Percentiles rank a stretch among this genome's conserved stretches.
phyloP scores from a whole-genome alignment of 2,888 invertebrate species.

The Camponotus fellah region DNA sequence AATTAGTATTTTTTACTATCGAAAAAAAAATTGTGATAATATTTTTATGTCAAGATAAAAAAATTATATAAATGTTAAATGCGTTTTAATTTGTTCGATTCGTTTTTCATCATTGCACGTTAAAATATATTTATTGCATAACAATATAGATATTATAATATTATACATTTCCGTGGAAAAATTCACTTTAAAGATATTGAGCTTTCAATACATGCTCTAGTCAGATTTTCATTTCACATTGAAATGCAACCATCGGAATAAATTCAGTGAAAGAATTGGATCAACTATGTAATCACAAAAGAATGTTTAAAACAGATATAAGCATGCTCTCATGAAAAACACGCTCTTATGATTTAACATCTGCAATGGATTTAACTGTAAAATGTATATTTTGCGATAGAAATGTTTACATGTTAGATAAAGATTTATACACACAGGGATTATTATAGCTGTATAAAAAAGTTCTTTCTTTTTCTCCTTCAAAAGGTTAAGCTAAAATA shows the following conservation, averaged over 20 bases:
- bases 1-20: background rate
- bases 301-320: conserved; percentile 3
- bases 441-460: conserved; percentile 8
- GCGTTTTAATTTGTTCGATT: conserved; percentile 16
- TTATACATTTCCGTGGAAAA: conserved; percentile 3
- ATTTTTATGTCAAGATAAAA: background rate
- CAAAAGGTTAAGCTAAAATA: conserved; percentile 8
- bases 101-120: background rate
- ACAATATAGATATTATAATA: conserved; percentile 6
- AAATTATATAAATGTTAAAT: background rate
- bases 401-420: conserved; percentile 2
- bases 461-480: background rate
- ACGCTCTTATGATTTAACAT: background rate
- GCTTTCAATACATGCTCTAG: background rate
- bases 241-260: background rate
- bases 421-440: background rate
- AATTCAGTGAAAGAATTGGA: conserved; percentile 18
- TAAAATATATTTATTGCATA: conserved; percentile 1
- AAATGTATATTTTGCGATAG: background rate
- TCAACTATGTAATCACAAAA: background rate
- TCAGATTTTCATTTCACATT: conserved; percentile 33
- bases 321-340: no score
- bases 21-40: background rate
- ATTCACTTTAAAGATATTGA: background rate
- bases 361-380: background rate